Base-by-base conservation (phyloP, 1,140 invertebrate genomes). In the Bombus sylvicola region DNA sequence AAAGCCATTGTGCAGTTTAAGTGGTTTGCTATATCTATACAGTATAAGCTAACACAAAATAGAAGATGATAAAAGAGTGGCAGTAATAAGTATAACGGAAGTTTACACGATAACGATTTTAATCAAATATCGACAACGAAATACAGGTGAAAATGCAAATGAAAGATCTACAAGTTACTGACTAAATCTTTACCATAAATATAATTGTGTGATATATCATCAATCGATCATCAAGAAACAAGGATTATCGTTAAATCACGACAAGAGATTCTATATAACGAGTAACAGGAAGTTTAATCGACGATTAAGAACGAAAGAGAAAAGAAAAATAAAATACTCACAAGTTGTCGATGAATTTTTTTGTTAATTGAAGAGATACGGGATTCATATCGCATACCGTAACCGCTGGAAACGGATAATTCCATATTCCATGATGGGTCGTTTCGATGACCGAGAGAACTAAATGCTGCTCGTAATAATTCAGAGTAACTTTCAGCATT, bases 351-450 rank as follows among this genome's bases (percentile, higher is more conserved):
- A 95, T 94, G 18, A 96, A 94, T 2, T 89, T 28, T 13, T 81
- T 79, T 0, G 96, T 95, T 72, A 93, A 93, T n/a, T 85, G 93
- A 34, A 92, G 94, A 0, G 96, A 96, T 37, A 97, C 92, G 83
- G 95, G 94, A 92, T 97, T 97, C 31, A 97, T 95, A 87, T 96
- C 95, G 88, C 97, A 97, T 68, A 97, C 94, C 0, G 97, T 97
- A 0, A 97, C 96, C 0, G 97, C 97, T 0, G 97, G 97, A 92
- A 97, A 97, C 1, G 96, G 96, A 81, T 97, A 96, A 89, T 97
- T 96, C 96, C 97, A 97, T 64, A 97, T 97, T n/a, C 96, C 96
- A 69, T 96, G 96, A 92, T 97, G 96, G 0, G 96, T 97, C 41
- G 96, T 96, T 89, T 97, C 96, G 85, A 97, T 96, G 0, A 97